A percentile compares a stretch with the other conserved stretches of the same genome.
Evolutionary conservation across 2,888 invertebrate species (phyloP).

Genomic region (Drosophila eohydei): DNA sequence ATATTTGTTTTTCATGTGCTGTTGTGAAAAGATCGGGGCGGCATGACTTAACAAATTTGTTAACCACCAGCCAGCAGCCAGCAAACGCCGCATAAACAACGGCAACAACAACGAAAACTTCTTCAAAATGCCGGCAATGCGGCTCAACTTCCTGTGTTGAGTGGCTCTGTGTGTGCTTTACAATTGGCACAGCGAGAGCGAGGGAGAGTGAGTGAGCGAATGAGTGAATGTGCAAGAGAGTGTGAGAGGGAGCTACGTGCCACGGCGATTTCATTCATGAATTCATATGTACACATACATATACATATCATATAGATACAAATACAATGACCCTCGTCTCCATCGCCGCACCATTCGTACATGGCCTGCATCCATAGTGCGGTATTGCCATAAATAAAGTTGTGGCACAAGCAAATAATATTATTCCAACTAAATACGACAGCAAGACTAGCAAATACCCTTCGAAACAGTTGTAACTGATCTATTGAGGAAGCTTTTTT

Average conservation of each 20-base stretch:
- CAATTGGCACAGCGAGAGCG: constrained; percentile 64
- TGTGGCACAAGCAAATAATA: constrained; percentile 38
- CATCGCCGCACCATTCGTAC: constrained; percentile 48
- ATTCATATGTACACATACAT: constrained; percentile 57
- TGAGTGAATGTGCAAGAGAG: constrained; percentile 26
- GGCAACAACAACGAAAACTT: constrained; percentile 49
- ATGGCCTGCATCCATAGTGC: constrained; percentile 76
- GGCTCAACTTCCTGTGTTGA: constrained; percentile 74
- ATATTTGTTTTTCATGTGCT: constrained; percentile 76
- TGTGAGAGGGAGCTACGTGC: constrained; percentile 11
- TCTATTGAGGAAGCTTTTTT: too few species aligned
- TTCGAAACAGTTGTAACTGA: neutral
- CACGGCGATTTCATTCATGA: constrained; percentile 71
- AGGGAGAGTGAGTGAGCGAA: constrained; percentile 32
- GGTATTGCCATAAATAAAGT: constrained; percentile 71
- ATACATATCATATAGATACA: constrained; percentile 56
- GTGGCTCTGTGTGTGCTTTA: constrained; percentile 60
- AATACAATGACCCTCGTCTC: constrained; percentile 52
- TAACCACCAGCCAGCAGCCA: constrained; percentile 36
- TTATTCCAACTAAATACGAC: neutral
- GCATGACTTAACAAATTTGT: constrained; percentile 78
- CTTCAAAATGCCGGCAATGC: constrained; percentile 79
- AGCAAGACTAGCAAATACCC: constrained; percentile 17
- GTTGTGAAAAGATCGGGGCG: constrained; percentile 75
- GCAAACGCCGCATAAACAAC: constrained; percentile 29